Conservation (phyloP, 37 sponge, comb jelly and placozoan genomes). For the Geodia barretti region DNA sequence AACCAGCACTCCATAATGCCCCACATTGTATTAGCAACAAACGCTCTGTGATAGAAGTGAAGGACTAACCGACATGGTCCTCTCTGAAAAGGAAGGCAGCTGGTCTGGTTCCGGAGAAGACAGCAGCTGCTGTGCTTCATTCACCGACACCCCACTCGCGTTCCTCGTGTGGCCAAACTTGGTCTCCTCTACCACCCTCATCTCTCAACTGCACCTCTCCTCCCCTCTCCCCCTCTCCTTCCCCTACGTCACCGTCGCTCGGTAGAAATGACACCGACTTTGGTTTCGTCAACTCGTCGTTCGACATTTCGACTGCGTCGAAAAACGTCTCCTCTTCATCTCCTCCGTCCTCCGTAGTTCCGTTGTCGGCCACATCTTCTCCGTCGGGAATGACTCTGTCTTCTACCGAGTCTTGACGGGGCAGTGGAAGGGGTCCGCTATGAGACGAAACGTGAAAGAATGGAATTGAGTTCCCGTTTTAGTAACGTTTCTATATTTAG, state of each 20-base stretch:
- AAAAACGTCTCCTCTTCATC: conserved; percentile 83
- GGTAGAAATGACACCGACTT: not conserved
- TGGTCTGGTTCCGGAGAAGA: not conserved
- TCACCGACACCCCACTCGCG: conserved; percentile 46
- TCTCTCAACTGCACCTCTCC: not conserved
- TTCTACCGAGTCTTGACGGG: too few species aligned
- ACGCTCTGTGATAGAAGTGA: too few species aligned
- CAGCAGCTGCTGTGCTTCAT: conserved; percentile 24
- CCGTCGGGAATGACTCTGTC: too few species aligned
- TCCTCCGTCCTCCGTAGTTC: conserved; percentile 53
- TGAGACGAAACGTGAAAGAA: too few species aligned
- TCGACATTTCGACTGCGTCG: conserved; percentile 65
- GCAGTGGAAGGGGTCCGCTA: too few species aligned
- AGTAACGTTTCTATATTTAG: too few species aligned
- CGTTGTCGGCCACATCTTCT: too few species aligned
- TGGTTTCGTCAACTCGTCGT: conserved; percentile 3
- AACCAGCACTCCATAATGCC: too few species aligned
- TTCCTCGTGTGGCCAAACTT: conserved; percentile 33
- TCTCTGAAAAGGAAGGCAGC: conserved; percentile 4
- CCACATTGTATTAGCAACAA: too few species aligned
- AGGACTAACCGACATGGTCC: conserved; percentile 35
- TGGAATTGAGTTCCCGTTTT: too few species aligned
- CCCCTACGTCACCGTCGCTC: not conserved
- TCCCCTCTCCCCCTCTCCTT: not conserved
- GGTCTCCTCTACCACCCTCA: too few species aligned